Conservation (phyloP, 2,888 invertebrate species). For the Plagodis pulveraria region DNA sequence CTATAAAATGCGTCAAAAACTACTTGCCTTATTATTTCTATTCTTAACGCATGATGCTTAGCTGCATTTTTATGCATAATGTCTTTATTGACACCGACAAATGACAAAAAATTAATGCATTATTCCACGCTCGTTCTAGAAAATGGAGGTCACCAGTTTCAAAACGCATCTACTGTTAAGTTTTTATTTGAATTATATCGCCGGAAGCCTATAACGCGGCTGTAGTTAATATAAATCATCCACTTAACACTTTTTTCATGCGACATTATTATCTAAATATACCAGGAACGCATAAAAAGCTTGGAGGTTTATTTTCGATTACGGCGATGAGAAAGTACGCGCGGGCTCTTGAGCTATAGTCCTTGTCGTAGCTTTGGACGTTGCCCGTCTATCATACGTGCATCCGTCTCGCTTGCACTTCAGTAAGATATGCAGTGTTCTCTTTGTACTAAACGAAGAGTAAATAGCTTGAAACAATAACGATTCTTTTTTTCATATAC, state of each 20-base stretch:
- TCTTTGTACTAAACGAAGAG: conserved; percentile 62
- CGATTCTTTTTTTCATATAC: conserved; percentile 70
- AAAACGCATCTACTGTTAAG: conserved; percentile 52
- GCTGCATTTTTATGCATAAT: neutral
- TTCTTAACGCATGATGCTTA: neutral
- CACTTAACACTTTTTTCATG: conserved; percentile 82
- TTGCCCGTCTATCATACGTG: conserved; percentile 73
- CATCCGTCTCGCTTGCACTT: conserved; percentile 54
- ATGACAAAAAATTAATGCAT: conserved; percentile 61
- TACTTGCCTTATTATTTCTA: neutral
- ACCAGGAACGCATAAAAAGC: conserved; percentile 76
- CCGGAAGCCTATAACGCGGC: conserved; percentile 76
- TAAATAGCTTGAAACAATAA: conserved; percentile 75
- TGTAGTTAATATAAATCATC: conserved; percentile 82
- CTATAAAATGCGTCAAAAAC: conserved; percentile 2
- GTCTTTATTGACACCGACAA: conserved; percentile 46
- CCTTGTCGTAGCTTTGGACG: conserved; percentile 69
- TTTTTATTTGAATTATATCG: conserved; percentile 68
- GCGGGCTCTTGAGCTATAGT: conserved; percentile 73
- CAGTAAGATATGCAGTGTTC: conserved; percentile 22
- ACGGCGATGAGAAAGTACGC: conserved; percentile 80
- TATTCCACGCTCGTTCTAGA: conserved; percentile 59
- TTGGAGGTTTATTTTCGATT: conserved; percentile 76
- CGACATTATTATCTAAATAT: conserved; percentile 80
- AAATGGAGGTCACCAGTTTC: conserved; percentile 51